phyloP scores from a whole-genome alignment of 2,888 invertebrate genomes.

The Callimorpha dominula region DNA sequence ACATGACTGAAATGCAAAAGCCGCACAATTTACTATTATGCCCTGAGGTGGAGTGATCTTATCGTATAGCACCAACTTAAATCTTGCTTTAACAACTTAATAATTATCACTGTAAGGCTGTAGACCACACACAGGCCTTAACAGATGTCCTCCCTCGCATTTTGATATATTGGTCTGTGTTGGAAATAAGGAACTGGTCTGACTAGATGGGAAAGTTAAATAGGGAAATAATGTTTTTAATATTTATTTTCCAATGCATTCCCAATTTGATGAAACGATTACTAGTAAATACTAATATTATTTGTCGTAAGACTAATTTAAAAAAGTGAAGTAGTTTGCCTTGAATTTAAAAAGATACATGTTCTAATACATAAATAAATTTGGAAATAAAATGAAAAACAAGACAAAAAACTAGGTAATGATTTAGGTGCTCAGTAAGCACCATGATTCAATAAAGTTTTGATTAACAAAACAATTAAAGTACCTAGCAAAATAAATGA shows the following conservation, averaged over 20 bases:
- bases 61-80: constrained; percentile 57
- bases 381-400: neutral
- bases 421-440: neutral
- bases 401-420: neutral
- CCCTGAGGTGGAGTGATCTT: constrained; percentile 52
- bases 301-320: no score
- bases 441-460: neutral
- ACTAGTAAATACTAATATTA: no score
- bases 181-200: constrained; percentile 39
- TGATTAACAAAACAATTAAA: neutral
- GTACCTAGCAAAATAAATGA: neutral
- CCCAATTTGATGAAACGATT: neutral
- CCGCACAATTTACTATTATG: constrained; percentile 49
- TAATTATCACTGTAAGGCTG: constrained; percentile 59
- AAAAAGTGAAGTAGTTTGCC: neutral
- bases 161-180: constrained; percentile 60
- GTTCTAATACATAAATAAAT: neutral
- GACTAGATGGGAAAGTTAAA: constrained; percentile 20
- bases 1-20: constrained; percentile 53
- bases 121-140: constrained; percentile 67
- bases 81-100: constrained; percentile 65
- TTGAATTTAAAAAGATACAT: neutral
- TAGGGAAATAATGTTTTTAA: constrained; percentile 19
- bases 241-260: neutral
- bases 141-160: constrained; percentile 68